Percentiles rank a stretch among this genome's conserved stretches.
phyloP scores from a whole-genome alignment of 2,888 invertebrate genomes.

The Adela reaumurella region DNA sequence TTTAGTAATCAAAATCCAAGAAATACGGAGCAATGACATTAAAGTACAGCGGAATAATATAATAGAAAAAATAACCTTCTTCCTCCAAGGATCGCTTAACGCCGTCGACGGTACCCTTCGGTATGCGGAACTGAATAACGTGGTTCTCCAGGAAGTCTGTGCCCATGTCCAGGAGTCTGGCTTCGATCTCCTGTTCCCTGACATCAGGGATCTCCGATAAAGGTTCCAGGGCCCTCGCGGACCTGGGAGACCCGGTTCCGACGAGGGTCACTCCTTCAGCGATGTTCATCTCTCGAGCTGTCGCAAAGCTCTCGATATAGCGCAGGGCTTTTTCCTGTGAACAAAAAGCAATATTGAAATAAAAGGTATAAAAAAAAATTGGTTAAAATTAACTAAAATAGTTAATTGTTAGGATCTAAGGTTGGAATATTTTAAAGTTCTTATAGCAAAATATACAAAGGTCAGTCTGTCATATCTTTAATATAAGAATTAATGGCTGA shows the following conservation, averaged over 20 bases:
- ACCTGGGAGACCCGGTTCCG: constrained; percentile 51
- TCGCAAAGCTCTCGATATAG: constrained; percentile 58
- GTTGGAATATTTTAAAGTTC: no score
- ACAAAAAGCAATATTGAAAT: no score
- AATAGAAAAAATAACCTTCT: constrained; percentile 65
- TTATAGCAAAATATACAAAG: no score
- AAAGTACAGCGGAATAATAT: no score
- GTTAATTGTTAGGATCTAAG: no score
- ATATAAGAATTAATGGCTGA: no score
- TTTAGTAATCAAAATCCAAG: no score
- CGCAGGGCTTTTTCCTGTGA: constrained; percentile 70
- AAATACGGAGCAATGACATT: no score
- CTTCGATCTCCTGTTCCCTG: constrained; percentile 70
- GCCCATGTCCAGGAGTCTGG: constrained; percentile 69
- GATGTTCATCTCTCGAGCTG: constrained; percentile 52
- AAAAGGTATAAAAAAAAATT: no score
- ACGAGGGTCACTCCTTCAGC: constrained; percentile 60
- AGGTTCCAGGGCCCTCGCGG: constrained; percentile 59
- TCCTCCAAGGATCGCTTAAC: constrained; percentile 77
- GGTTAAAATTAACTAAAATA: no score
- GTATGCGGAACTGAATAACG: constrained; percentile 77
- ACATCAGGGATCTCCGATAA: constrained; percentile 70
- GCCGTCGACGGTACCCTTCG: constrained; percentile 68
- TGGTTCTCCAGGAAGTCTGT: constrained; percentile 77
- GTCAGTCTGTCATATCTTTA: no score